Evolutionary conservation across 2,113 vertebrate species (phyloP), one percentile per base, ranked within the genome.

Genomic region (Cygnus buccinator): DNA sequence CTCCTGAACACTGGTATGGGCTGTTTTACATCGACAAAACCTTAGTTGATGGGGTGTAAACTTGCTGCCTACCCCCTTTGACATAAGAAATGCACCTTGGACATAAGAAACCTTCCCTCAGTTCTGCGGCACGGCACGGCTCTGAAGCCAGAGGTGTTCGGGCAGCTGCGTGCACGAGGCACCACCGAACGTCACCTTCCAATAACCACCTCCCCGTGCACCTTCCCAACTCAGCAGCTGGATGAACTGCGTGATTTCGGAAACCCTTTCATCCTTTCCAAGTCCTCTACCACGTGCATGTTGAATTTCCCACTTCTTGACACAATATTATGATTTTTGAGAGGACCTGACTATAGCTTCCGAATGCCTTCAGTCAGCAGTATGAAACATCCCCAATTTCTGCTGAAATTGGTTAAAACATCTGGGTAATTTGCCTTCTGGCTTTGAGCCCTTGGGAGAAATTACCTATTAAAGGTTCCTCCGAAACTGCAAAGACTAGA

Each of bases 141-240:
- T 87, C 29, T 85, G 81, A 25, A 85, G 52, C 4, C 78, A 75
- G 28, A 65, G 90, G 81, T 33, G 31, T 78, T 35, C 46, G 78
- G 90, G 44, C 20, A 84, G 67, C 18, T 67, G 46, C 65, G 84
- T 80, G 90, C 86, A 50, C 37, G 2, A 72, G 61, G 31, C 93
- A 39, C n/a, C 0, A 0, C 37, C 3, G 3, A 86, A 79, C 23
- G 1, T 46, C 62, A 59, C 22, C 3, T 80, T 66, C 55, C 91
- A 41, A 1, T 50, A 80, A 39, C 61, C 21, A 37, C 78, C 84
- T 93, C 89, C 84, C 23, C 54, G 22, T 11, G 46, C 46, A 48
- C 46, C 46, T 84, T 94, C 93, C 94, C 96, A 91, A 58, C 93
- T 62, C 91, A 93, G 73, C 93, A 91, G 87, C 91, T 84, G 89